Base-by-base conservation (phyloP, 2,797 vertebrate species). In the Nyctibius grandis region DNA sequence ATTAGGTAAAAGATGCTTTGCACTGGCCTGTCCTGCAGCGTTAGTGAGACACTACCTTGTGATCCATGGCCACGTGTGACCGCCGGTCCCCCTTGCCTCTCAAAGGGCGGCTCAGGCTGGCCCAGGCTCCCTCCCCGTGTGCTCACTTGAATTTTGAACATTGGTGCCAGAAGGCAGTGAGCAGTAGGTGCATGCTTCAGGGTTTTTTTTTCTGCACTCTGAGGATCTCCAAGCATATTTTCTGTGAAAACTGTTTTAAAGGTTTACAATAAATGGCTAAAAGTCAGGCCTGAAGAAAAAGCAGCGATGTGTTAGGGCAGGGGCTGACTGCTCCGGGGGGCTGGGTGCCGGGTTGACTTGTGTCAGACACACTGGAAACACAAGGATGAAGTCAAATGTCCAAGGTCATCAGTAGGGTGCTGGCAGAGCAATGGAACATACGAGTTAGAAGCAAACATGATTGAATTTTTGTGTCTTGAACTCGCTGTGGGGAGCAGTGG, bases 41-140 rank as follows among this genome's bases (percentile, higher is more conserved):
- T 65, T 65, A 15, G 7, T 38, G 48, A 36, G 48, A 42, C 7
- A 0, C 8, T 38, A 6, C 1, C 0, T 11, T 31, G 80, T 21
- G 45, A 20, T n/a, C 63, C 15, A 0, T 13, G 79, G 19, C 67
- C 0, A 0, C 12, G 29, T 29, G 34, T 69, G 44, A 40, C 40
- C 8, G 0, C 61, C 5, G 15, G 48, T 44, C 23, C 16, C 16
- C 12, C 19, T 33, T 44, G n/a, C 45, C 26, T 1, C 59, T 23
- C 63, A 56, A 23, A 11, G 38, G 45, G 63, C 0, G 3, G 29
- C 31, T 53, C 29, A 15, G 34, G 26, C 57, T 59, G 51, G 34
- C 51, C 65, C 15, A 9, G n/a, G 21, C 48, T 79, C 28, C 21
- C 29, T 75, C 73, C 40, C 60, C 2, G 11, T 12, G 4, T 10